Evolutionary conservation across 2,888 invertebrate species (phyloP), one percentile per base, ranked within the genome.

Genomic region (Andrena flavipes): DNA sequence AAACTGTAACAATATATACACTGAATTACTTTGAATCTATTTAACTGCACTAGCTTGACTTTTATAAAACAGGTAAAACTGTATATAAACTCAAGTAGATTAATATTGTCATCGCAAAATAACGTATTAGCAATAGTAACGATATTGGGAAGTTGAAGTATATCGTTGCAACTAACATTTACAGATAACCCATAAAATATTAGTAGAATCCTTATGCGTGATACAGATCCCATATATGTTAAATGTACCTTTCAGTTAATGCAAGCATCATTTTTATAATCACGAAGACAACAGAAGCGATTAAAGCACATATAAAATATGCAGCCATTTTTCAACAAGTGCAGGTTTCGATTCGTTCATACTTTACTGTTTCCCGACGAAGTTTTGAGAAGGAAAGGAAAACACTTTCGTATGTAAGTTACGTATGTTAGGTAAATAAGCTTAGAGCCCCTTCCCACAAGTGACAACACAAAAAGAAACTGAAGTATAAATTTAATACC

Each of bases 401-500:
- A 73, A 54, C 16, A 71, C 49, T 42, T 67, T 71, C 20, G 4
- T 74, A 23, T 65, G 63, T 67, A 60, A 42, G 33, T 64, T 82
- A 74, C 70, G 54, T 67, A 49, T 76, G 73, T 80, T 82, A 86
- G 69, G 62, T 65, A 76, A 68, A 76, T 29, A 86, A 84, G 77
- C 79, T 72, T 33, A 30, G 54, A 72, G 74, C 71, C 67, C 67
- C 48, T 78, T 75, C 35, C 82, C 79, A 78, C 35, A 29, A 60
- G 59, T 62, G 60, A 81, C 76, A 85, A 88, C 86, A 89, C 88
- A 88, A 89, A 85, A 76, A 85, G 84, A 87, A 87, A 86, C 82
- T 84, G 76, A 85, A 87, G 87, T 82, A 85, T 88, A 88, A 90
- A 83, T 90, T 90, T 82, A 90, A 88, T 92, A 93, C 92, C 92